Evolutionary conservation across 2,113 vertebrate genomes (phyloP).

Genomic region (Cinclus mexicanus): DNA sequence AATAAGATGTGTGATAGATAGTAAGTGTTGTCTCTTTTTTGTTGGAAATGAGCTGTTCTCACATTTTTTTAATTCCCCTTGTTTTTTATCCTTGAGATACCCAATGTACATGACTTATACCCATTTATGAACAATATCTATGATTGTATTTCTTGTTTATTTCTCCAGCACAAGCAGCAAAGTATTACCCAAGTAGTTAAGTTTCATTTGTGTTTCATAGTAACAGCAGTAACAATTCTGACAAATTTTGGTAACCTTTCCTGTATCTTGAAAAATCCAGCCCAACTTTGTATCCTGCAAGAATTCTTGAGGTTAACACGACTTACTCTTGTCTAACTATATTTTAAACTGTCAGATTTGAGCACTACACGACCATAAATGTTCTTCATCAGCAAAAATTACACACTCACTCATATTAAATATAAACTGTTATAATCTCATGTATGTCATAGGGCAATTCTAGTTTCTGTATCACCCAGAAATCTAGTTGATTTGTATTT

Average conservation of each 20-base stretch:
- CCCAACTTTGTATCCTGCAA: neutral
- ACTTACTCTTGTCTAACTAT: neutral
- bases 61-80: neutral
- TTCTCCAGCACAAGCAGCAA: neutral
- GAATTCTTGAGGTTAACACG: neutral
- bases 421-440: neutral
- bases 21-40: neutral
- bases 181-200: neutral
- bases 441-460: neutral
- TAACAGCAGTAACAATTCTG: neutral
- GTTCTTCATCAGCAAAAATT: neutral
- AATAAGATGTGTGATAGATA: neutral
- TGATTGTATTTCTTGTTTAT: neutral
- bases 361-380: neutral
- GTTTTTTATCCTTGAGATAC: neutral
- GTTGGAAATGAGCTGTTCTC: neutral
- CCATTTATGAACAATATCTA: neutral
- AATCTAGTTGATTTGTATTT: neutral
- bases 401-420: neutral
- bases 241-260: neutral
- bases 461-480: neutral
- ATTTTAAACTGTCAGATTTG: neutral
- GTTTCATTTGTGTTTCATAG: neutral
- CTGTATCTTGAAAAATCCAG: neutral
- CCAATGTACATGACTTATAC: neutral